Conservation (phyloP, 2,113 vertebrate species). For the Cepphus grylle region DNA sequence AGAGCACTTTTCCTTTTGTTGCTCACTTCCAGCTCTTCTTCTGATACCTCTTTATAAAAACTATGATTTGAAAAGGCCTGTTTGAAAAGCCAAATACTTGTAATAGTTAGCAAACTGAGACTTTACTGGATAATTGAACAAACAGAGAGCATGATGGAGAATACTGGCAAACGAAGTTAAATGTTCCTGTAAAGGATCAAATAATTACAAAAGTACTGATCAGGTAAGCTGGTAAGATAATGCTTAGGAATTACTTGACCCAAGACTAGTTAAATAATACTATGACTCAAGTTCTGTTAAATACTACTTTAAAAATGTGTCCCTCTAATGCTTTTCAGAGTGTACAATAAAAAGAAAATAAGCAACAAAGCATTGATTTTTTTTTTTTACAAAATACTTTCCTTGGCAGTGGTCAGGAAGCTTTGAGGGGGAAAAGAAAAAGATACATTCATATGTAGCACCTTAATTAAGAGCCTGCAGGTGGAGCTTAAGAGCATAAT, state of each 20-base stretch:
- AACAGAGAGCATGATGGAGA: neutral
- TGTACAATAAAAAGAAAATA: neutral
- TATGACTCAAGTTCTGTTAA: neutral
- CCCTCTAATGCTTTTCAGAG: neutral
- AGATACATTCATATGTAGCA: neutral
- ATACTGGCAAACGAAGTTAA: neutral
- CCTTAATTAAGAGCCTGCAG: neutral
- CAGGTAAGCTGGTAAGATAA: neutral
- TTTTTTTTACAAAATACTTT: neutral
- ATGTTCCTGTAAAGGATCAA: neutral
- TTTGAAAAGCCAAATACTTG: neutral
- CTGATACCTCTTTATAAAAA: neutral
- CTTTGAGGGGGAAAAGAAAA: accelerated
- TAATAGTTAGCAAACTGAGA: neutral
- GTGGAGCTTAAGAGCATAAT: neutral
- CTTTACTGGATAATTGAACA: neutral
- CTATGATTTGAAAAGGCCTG: neutral
- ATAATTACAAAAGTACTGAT: neutral
- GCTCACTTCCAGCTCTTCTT: neutral
- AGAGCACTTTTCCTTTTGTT: neutral
- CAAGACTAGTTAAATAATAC: neutral
- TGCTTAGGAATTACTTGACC: neutral
- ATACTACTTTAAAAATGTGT: neutral
- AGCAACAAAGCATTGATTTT: neutral
- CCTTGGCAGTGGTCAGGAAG: neutral